Percentiles rank a stretch among this genome's conserved stretches.
Conservation (phyloP, 2,797 vertebrate genomes). For the Enteromius viviparus region DNA sequence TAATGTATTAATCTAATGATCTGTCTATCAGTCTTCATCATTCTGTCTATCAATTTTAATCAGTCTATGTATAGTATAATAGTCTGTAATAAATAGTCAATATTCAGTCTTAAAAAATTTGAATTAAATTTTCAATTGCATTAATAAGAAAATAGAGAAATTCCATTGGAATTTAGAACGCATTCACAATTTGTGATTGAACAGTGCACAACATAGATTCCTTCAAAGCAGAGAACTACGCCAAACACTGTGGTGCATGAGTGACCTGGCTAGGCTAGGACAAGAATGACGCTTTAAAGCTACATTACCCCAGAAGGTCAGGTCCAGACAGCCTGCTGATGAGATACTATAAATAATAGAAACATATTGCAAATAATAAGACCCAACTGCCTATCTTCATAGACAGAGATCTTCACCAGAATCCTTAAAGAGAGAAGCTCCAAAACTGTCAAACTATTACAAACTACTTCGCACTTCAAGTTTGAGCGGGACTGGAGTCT, state of each 20-base stretch:
- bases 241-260: neutral
- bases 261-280: slow-evolving; percentile 55
- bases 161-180: neutral
- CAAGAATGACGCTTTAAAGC: slow-evolving; percentile 68
- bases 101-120: neutral
- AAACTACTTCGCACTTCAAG: slow-evolving; percentile 56
- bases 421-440: slow-evolving; percentile 60
- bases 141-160: neutral
- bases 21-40: neutral
- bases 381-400: slow-evolving; percentile 47
- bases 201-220: neutral
- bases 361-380: slow-evolving; percentile 14
- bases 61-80: neutral
- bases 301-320: slow-evolving; percentile 62
- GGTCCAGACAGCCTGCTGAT: neutral
- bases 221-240: neutral
- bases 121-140: neutral
- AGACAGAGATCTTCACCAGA: slow-evolving; percentile 61
- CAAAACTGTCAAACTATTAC: slow-evolving; percentile 64
- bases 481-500: slow-evolving; percentile 54
- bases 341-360: neutral
- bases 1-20: neutral
- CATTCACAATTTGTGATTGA: neutral
- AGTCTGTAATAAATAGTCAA: neutral
- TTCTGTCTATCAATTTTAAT: neutral